Conservation (phyloP, 2,797 vertebrate species). For the Sardinella longiceps region DNA sequence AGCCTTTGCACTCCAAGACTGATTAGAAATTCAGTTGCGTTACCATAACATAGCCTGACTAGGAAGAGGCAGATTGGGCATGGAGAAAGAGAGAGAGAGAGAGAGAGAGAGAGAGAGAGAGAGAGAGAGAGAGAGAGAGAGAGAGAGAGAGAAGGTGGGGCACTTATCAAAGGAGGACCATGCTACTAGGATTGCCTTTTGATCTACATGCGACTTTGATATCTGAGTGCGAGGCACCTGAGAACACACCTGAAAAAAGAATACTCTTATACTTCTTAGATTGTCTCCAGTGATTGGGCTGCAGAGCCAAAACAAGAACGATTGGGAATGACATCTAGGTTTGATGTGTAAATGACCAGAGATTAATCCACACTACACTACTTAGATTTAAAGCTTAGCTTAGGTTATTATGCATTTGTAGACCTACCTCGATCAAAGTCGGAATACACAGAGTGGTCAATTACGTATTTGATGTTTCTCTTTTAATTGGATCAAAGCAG, state of each 20-base stretch:
- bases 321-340: background rate
- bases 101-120: background rate
- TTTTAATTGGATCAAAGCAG: background rate
- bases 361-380: background rate
- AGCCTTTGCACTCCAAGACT: background rate
- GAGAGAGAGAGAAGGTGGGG: background rate
- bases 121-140: background rate
- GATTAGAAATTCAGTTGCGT: background rate
- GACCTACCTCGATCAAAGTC: too few species aligned
- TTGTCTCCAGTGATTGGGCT: background rate
- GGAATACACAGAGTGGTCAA: background rate
- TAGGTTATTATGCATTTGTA: background rate
- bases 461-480: background rate
- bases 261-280: background rate
- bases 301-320: background rate
- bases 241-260: background rate
- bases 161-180: conserved; percentile 5
- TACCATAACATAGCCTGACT: background rate
- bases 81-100: background rate
- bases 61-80: background rate
- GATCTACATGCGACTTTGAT: conserved; percentile 3
- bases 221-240: background rate
- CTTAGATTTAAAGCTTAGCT: background rate
- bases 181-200: background rate
- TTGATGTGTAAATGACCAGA: background rate